Base-by-base conservation (phyloP, 2,797 vertebrate species). In the Salarias fasciatus region DNA sequence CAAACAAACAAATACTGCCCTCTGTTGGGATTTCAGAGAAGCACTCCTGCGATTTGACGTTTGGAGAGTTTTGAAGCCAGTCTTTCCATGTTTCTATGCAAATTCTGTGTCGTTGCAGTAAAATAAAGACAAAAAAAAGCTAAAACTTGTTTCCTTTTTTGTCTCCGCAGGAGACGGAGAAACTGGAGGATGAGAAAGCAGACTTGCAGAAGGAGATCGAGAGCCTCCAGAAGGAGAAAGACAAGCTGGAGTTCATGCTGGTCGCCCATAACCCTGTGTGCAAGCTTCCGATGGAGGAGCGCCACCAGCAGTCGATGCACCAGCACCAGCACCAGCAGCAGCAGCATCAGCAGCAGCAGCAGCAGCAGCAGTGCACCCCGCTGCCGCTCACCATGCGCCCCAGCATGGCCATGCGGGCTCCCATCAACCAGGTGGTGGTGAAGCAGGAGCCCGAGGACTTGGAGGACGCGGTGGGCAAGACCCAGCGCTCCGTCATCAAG, bases 231-330 rank as follows among this genome's bases (percentile, higher is more conserved):
- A 99, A 99, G 72, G 98, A 99, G 90, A 99, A 98, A 74, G 98
- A 99, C 86, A 99, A 98, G 90, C 89, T 99, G 89, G 97, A 98
- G 83, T 99, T 99, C 90, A 97, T 99, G 96, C 82, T 99, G 75
- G 96, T 99, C 15, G 98, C 98, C 56, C 98, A 99, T 43, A 96
- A 96, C 57, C 96, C 98, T 0, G 92, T 97, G 76, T 99, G 98
- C 88, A 99, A 99, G 86, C 94, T 99, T 79, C 96, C 95, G 54
- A 89, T 91, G 0, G 96, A 98, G 1, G 96, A 98, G 4, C 95
- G 94, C 55, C 92, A 92, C 49, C 83, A 75, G 58, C 1, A 68
- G 1, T 52, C 86, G 41, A 64, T 62, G 10, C 58, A 78, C 63
- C 82, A 78, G n/a, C 91, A 92, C 77, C 92, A 94, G 90, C 86